A percentile compares a stretch with the other conserved stretches of the same genome.
Evolutionary conservation across 2,888 invertebrate genomes (phyloP).

Genomic region (Xiphydria camelus): DNA sequence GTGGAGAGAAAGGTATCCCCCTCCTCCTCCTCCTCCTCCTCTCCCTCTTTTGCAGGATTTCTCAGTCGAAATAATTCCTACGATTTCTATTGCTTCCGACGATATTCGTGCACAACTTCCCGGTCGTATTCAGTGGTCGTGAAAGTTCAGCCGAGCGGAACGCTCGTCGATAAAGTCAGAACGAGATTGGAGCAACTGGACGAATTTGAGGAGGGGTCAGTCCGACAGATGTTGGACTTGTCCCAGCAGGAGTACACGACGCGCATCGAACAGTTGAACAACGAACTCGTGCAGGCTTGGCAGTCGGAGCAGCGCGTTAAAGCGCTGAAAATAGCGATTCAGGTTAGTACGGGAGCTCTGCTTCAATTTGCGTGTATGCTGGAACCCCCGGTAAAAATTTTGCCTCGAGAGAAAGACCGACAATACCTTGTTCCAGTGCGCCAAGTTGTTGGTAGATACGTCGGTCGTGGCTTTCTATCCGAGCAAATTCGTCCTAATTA

Average conservation of each 20-base stretch:
- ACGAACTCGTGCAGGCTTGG: constrained; percentile 91
- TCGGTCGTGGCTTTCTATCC: constrained; percentile 95
- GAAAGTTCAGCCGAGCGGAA: constrained; percentile 72
- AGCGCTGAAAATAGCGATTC: constrained; percentile 94
- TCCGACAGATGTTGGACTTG: constrained; percentile 84
- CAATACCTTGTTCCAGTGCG: too few relatives aligned
- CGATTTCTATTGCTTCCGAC: too few relatives aligned
- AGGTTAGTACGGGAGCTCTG: constrained; percentile 61
- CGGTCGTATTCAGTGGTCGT: constrained; percentile 65
- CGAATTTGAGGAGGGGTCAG: constrained; percentile 88
- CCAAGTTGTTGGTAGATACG: constrained; percentile 88
- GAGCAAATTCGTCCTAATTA: constrained; percentile 95
- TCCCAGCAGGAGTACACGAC: constrained; percentile 91
- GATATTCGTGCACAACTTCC: neutral
- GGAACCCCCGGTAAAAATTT: too few relatives aligned
- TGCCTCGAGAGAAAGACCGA: too few relatives aligned
- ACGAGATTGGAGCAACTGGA: constrained; percentile 91
- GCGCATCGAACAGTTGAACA: constrained; percentile 88
- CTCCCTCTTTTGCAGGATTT: too few relatives aligned
- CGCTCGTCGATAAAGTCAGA: constrained; percentile 84
- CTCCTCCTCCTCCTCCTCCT: too few relatives aligned
- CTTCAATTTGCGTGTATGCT: too few relatives aligned
- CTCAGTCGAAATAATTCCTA: too few relatives aligned
- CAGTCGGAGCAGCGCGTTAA: constrained; percentile 91
- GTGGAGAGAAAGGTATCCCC: constrained; percentile 78